These are phyloP conservation scores for Ailurus styani DNA, from an alignment of 2,113 vertebrate species.

Conservation along the genomic window DNA sequence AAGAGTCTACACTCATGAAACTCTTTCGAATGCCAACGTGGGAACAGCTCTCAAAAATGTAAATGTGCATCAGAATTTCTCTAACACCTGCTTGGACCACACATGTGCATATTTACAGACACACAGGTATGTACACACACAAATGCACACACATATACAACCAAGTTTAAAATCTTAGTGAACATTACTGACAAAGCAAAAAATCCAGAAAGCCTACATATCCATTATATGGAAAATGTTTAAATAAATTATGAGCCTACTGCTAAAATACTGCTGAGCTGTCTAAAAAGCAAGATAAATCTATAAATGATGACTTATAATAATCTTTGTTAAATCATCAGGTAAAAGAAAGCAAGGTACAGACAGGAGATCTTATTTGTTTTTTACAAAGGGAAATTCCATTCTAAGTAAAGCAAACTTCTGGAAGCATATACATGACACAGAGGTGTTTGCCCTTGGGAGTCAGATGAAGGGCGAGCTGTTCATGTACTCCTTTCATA, in stretches of 20 bases:
- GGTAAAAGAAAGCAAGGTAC: not conserved
- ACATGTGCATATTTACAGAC: accelerated
- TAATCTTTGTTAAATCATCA: not conserved
- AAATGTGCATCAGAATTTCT: not conserved
- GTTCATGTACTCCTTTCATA: not conserved
- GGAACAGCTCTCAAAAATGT: not conserved
- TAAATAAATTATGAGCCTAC: not conserved
- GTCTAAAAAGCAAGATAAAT: not conserved
- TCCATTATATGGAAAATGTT: not conserved
- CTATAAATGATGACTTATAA: not conserved
- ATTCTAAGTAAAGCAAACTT: not conserved
- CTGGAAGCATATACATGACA: not conserved
- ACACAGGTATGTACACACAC: not conserved
- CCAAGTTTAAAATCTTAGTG: not conserved
- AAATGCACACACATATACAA: not conserved
- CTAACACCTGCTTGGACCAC: not conserved
- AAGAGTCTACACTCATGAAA: not conserved
- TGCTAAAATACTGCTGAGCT: not conserved
- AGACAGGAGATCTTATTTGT: not conserved
- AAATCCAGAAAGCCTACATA: not conserved
- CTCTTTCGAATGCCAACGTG: not conserved
- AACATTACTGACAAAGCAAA: not conserved
- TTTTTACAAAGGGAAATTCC: not conserved
- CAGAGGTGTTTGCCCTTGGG: not conserved
- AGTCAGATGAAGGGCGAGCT: not conserved